Evolutionary conservation across 1,140 invertebrate genomes (phyloP), one percentile per base, ranked within the genome.

Genomic region (Penaeus japonicus): DNA sequence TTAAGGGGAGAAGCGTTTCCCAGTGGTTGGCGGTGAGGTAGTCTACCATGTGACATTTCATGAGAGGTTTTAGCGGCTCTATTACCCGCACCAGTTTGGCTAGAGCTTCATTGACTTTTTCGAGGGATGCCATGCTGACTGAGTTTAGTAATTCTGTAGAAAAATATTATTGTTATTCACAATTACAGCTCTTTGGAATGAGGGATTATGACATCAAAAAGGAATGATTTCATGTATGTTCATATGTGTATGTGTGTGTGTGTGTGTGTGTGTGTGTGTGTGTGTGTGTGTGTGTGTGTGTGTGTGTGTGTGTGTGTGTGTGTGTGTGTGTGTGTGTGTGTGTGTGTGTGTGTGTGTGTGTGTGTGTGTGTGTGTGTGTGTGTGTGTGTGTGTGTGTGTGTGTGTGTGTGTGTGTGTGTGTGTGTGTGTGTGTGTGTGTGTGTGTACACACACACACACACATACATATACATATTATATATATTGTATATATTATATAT

Each of bases 41-140:
- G 35, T 87, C 85, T 0, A 87, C 85, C 85, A 87, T 87, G 53
- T 87, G 85, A 35, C 85, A 87, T 1, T 59, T 59, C 32, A 70
- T n/a, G 18, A 87, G 59, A 54, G 85, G 85, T 55, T 80, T 7
- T 59, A 80, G n/a, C 3, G 85, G 85, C 18, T 32, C 57, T 24
- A 87, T 59, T n/a, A 87, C 65, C 35, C n/a, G 65, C 22, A 62
- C 30, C 30, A 87, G n/a, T 24, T 81, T 65, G n/a, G 17, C 57
- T 65, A 81, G 20, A 0, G 62, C 57, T 39, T 73, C 62, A 54
- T 87, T 87, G 10, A 87, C 17, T 18, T 87, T 27, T 55, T 87
- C 73, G 22, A 87, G 55, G 22, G 85, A 87, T 12, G 77, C 78
- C 85, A 87, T 87, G 62, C 32, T 73, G 27, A 27, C 5, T n/a